Evolutionary conservation across 2,113 vertebrate genomes (phyloP).

Genomic region (Oophaga pumilio): DNA sequence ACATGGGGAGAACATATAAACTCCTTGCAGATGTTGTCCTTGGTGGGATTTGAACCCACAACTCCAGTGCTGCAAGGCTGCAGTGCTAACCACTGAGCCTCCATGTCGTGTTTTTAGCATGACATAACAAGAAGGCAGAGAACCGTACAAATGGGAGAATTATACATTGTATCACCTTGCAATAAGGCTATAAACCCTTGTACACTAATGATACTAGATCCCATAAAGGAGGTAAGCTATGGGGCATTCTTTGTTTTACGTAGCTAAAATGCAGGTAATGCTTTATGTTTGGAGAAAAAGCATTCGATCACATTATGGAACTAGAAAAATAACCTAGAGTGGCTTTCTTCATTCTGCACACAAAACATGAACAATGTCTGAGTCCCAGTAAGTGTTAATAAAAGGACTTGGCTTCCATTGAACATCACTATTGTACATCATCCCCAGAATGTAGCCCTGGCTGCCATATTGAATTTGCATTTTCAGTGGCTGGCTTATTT

Average conservation of each 20-base stretch:
- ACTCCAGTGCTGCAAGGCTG: too few species aligned
- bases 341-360: not conserved
- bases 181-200: not conserved
- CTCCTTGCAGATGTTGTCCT: too few species aligned
- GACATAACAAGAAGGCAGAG: not conserved
- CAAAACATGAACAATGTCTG: constrained; percentile 3
- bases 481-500: not conserved
- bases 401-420: not conserved
- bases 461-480: constrained; percentile 34
- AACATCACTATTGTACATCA: not conserved
- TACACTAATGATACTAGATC: not conserved
- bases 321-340: not conserved
- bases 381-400: constrained; percentile 1
- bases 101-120: not conserved
- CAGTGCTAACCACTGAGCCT: too few species aligned
- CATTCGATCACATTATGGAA: constrained; percentile 11
- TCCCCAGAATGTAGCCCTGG: not conserved
- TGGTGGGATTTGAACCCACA: too few species aligned
- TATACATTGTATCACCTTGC: not conserved
- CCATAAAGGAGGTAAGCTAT: not conserved
- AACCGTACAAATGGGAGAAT: not conserved
- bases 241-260: not conserved
- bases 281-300: not conserved
- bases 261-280: too few species aligned
- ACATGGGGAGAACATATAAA: too few species aligned